These are phyloP conservation scores for Rutilus rutilus DNA, from an alignment of 2,113 vertebrate genomes.

Conservation along the genomic window DNA sequence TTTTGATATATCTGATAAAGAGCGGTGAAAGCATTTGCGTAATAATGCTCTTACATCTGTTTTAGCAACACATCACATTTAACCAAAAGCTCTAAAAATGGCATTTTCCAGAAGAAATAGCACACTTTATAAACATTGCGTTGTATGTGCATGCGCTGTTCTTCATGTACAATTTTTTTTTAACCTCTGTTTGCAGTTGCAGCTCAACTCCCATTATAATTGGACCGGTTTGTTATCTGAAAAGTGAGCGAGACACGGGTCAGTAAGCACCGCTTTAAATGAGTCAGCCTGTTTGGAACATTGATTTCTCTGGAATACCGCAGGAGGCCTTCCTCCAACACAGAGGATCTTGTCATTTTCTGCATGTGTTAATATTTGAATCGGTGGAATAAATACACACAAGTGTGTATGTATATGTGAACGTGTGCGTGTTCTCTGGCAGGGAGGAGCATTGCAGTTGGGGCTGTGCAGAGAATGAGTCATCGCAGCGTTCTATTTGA, in stretches of 20 bases:
- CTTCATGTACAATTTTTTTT: neutral
- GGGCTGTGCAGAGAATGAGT: slow-evolving; percentile 61
- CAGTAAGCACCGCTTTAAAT: neutral
- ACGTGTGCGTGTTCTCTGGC: slow-evolving; percentile 48
- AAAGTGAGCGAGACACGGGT: neutral
- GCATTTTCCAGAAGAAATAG: no score
- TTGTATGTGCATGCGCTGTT: neutral
- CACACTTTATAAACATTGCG: neutral
- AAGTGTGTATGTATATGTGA: slow-evolving; percentile 5
- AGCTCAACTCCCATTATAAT: neutral
- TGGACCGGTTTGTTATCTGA: neutral
- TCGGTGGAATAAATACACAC: slow-evolving; percentile 13
- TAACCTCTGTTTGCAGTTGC: neutral
- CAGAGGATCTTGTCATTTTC: slow-evolving; percentile 28
- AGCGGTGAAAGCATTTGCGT: no score
- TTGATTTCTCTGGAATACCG: slow-evolving; percentile 9
- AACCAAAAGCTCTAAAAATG: no score
- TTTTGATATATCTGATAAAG: no score
- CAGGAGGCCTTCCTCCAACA: slow-evolving; percentile 27
- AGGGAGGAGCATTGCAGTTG: slow-evolving; percentile 58
- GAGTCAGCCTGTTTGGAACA: slow-evolving; percentile 16
- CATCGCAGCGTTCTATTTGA: slow-evolving; percentile 63
- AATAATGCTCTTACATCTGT: no score
- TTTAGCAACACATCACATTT: no score
- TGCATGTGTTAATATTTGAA: slow-evolving; percentile 50